Conservation (phyloP, 2,797 vertebrate species). For the Paratrypauchen microcephalus region DNA sequence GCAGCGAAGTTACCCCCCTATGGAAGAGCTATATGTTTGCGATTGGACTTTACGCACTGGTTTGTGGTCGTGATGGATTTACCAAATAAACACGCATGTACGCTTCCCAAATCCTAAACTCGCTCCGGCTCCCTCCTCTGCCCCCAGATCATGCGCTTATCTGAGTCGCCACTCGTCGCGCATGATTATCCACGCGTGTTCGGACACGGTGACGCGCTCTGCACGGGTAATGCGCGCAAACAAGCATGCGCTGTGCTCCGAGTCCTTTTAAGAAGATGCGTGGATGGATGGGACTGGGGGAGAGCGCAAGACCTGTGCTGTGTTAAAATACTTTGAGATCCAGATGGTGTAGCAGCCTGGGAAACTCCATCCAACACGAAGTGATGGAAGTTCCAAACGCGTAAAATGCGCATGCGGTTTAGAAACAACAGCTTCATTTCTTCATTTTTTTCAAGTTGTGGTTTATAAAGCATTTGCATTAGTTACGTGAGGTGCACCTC, state of each 20-base stretch:
- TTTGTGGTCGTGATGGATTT: background rate
- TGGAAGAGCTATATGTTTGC: background rate
- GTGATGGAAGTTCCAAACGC: background rate
- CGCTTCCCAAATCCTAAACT: constrained; percentile 1
- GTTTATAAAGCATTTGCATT: no score
- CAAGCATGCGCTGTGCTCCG: background rate
- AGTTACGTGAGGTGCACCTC: background rate
- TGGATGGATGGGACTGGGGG: constrained; percentile 1
- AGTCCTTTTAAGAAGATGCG: background rate
- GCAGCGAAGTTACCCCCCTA: constrained; percentile 1
- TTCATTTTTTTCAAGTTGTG: no score
- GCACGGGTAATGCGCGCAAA: background rate
- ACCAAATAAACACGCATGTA: background rate
- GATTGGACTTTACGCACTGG: background rate
- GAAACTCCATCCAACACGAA: background rate
- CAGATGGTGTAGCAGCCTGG: background rate
- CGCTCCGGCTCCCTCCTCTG: constrained; percentile 1
- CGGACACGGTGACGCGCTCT: constrained; percentile 48
- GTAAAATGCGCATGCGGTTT: background rate
- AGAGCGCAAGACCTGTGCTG: background rate
- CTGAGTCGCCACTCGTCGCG: background rate
- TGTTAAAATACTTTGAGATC: background rate
- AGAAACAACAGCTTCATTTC: background rate
- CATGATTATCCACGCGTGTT: background rate
- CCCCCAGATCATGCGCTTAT: constrained; percentile 11